Evolutionary conservation across 2,888 invertebrate species (phyloP), one percentile per base, ranked within the genome.

Genomic region (Allophyes oxyacanthae): DNA sequence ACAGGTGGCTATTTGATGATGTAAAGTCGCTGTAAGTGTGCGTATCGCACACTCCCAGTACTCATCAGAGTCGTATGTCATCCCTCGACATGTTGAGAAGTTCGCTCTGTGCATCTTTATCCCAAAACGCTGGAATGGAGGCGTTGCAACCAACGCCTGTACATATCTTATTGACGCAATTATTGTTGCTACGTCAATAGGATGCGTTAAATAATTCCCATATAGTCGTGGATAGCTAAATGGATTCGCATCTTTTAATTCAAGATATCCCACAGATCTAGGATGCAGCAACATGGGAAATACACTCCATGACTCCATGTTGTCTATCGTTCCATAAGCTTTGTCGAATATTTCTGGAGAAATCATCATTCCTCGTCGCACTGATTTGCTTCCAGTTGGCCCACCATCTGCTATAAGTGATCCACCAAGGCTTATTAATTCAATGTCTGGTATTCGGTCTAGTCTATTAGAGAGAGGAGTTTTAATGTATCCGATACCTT

Each of bases 11-110:
- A 95, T 91, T 75, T 96, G 96, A 72, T 96, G 96, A 69, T 96
- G 95, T 75, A 96, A 92, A 53, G 96, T 95, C 10, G 94, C 90
- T 0, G 96, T 95, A 37, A 95, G 84, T 60, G 95, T 95, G 11
- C 95, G 92, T 6, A 95, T 88, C 15, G 95, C 95, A 81, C 96
- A 96, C 49, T 95, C 94, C 96, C 96, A 96, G 77, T 96, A 96
- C 26, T 92, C 94, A 65, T 95, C 95, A 2, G 94, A 91, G 40
- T 91, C 94, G 65, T 95, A 95, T 0, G 50, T 60, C 56, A 85
- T 75, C 7, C 83, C 77, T 33, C 89, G 89, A 77, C 97, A 97
- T 0, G 95, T 95, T 1, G 96, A 96, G n/a, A 95, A 92, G 25
- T 91, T 88, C 0, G 91, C 91, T 30, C 90, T 90, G 80, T 95